Base-by-base conservation (phyloP, 2,797 vertebrate species). In the Sphenopsis melanotis region DNA sequence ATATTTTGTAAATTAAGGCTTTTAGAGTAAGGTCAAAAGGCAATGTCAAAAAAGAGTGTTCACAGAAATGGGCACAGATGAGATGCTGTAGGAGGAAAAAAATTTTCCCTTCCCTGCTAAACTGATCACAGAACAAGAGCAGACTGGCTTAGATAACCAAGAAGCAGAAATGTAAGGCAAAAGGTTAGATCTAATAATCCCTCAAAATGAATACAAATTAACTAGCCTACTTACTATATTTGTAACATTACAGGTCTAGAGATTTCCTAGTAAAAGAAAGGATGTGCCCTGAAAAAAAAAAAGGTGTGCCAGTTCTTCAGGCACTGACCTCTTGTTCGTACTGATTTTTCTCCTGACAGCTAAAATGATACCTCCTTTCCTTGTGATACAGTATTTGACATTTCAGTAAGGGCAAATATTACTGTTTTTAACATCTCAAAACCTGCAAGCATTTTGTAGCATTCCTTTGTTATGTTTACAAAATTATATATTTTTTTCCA, bases 1-100 rank as follows among this genome's bases (percentile, higher is more conserved):
- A 15, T 65, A 65, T 65, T 94, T 90, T 82, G 46, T 22, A 93
- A 83, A 93, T 88, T 47, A 61, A 71, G 23, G 7, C 17, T 90
- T 90, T 86, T 65, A 86, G 39, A 36, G 78, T 59, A 76, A 93
- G 50, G 61, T 94, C 69, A 94, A 94, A 94, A 95, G 65, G 27
- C 56, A 90, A 37, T 22, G 49, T 63, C 49, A 70, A 68, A 83
- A 68, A 41, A 65, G 26, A 82, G 59, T 5, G 19, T 30, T 77
- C 60, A 74, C 4, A 66, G 56, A 89, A 83, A 80, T 0, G 0
- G 66, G 60, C 34, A 70, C 26, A 84, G 44, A 64, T 41, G 53
- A 80, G 27, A 92, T 41, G 30, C 41, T 85, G 49, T 30, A 85
- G 41, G 15, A 91, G 19, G 56, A 85, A 77, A 29, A 69, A 21